Evolutionary conservation across 1,140 invertebrate species (phyloP), one percentile per base, ranked within the genome.

Genomic region (Sesamia nonagrioides): DNA sequence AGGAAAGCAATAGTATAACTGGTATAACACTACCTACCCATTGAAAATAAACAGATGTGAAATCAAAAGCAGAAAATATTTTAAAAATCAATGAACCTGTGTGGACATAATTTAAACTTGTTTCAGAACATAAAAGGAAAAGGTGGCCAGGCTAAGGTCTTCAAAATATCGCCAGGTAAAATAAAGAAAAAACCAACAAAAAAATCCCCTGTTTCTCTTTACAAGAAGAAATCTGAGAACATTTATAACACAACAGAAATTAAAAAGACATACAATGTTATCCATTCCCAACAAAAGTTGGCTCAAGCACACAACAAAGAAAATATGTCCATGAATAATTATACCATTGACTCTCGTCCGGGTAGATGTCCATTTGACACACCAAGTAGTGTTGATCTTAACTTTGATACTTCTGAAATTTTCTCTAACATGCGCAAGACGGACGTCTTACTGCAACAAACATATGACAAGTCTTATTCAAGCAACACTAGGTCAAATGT

Each of bases 101-200:
- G n/a, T 17, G 0, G 5, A 18, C 17, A 54, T 17, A 18, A 17
- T 74, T 9, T 76, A 45, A n/a, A 58, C 11, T 77, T 78, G 33
- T 91, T 93, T 79, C 86, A 94, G 91, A 84, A 82, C 77, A 52
- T 83, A 6, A 92, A 92, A 85, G 82, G 79, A 3, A 94, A 94
- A 79, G 78, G 66, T 37, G 86, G 69, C 50, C 84, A 86, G 73
- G 48, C 82, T 9, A 88, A 92, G 86, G 77, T 78, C 33, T 85
- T 87, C 17, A 94, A 92, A 74, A 79, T 82, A 78, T 94, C 93
- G n/a, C 93, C 91, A 72, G 91, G 91, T 58, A 94, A 94, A 82
- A 86, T 91, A 15, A 92, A 92, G 79, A 94, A 92, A 75, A 94
- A 91, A 63, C 18, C 69, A 17, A 56, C 63, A 17, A 94, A 94